Percentiles rank a stretch among this genome's conserved stretches.
phyloP scores from a whole-genome alignment of 2,888 invertebrate species.

The Gerris lacustris region DNA sequence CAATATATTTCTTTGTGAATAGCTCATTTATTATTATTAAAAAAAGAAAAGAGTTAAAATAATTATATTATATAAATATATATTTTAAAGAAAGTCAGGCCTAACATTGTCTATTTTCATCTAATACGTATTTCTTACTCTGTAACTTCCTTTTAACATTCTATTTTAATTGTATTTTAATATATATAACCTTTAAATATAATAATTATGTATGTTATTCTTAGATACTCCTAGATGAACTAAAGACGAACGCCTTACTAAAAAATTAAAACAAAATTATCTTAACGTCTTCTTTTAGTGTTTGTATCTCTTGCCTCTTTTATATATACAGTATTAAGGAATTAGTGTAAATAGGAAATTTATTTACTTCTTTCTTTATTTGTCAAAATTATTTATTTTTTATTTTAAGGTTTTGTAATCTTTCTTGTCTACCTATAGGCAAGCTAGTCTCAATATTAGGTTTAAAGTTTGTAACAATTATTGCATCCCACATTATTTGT shows the following conservation, averaged over 20 bases:
- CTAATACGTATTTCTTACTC: background rate
- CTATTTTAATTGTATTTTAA: background rate
- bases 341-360: too few species aligned
- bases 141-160: background rate
- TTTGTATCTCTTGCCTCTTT: background rate
- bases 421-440: too few species aligned
- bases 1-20: background rate
- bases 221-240: background rate
- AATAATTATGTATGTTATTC: background rate
- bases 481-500: too few species aligned
- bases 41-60: too few species aligned
- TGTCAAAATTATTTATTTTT: too few species aligned
- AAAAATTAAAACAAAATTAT: conserved; percentile 17
- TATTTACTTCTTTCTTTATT: too few species aligned
- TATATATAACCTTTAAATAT: background rate
- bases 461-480: too few species aligned
- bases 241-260: background rate
- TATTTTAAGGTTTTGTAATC: too few species aligned
- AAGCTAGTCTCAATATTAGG: too few species aligned
- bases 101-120: conserved; percentile 1
- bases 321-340: background rate
- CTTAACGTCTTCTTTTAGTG: background rate
- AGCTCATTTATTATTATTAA: background rate
- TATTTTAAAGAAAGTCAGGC: background rate
- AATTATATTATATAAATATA: background rate